Conservation (phyloP, 2,888 invertebrate genomes). For the Cataglyphis albicans region DNA sequence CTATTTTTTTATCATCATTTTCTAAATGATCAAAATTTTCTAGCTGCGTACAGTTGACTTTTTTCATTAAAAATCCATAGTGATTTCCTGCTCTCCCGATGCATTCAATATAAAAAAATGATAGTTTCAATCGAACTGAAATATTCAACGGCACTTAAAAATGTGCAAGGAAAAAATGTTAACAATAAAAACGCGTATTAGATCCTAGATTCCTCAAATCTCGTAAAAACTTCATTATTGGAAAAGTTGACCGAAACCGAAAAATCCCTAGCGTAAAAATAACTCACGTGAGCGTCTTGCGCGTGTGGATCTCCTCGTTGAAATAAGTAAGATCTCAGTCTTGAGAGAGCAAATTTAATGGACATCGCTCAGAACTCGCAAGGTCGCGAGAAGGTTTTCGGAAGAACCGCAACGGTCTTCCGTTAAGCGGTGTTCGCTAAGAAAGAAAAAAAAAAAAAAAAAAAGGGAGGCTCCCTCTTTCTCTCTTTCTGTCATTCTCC, state of each 20-base stretch:
- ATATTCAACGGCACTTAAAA: not conserved
- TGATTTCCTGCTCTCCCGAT: not conserved
- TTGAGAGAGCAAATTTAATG: not conserved
- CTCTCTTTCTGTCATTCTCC: conserved; percentile 39
- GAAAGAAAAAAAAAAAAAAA: not conserved
- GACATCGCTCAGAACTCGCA: not conserved
- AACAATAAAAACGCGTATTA: not conserved
- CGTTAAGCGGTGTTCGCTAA: conserved; percentile 45
- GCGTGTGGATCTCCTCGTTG: not conserved
- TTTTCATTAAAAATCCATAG: not conserved
- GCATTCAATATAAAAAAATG: not conserved
- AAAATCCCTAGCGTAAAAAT: not conserved
- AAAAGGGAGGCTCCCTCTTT: not conserved
- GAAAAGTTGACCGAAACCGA: not conserved
- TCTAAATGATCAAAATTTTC: not conserved
- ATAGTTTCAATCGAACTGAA: not conserved
- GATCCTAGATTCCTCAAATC: not conserved
- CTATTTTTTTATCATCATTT: not conserved
- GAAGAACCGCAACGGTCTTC: conserved; percentile 46
- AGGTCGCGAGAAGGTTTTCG: conserved; percentile 60
- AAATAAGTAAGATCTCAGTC: not conserved
- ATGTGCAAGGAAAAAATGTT: not conserved
- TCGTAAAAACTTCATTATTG: not conserved
- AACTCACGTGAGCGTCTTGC: not conserved
- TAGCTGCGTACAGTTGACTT: not conserved